Conservation (phyloP, 2,888 invertebrate species). For the Melinaea menophilus region DNA sequence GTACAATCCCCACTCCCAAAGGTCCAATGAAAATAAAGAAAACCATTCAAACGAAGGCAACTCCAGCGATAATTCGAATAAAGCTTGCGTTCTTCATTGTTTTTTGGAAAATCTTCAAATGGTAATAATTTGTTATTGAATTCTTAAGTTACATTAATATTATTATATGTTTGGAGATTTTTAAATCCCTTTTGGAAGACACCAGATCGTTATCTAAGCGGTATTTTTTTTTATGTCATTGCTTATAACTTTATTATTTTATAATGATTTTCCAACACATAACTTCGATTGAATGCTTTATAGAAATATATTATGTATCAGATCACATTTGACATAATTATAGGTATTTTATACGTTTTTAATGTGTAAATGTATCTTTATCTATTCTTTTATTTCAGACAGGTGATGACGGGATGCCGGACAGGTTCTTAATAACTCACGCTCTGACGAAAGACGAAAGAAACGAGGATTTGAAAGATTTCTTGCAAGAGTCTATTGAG, state of each 20-base stretch:
- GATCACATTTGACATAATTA: too few relatives aligned
- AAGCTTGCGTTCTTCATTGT: conserved; percentile 81
- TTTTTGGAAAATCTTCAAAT: conserved; percentile 83
- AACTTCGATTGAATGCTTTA: conserved; percentile 1
- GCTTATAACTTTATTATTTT: not conserved
- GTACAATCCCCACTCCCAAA: conserved; percentile 61
- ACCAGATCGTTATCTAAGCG: too few relatives aligned
- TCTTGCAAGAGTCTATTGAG: conserved; percentile 83
- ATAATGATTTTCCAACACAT: not conserved
- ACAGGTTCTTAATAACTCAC: conserved; percentile 80
- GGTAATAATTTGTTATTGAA: conserved; percentile 58
- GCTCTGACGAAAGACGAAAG: conserved; percentile 79
- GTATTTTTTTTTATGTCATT: not conserved
- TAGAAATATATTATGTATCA: not conserved
- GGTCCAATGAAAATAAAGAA: conserved; percentile 42
- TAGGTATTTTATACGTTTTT: too few relatives aligned
- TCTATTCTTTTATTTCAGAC: conserved; percentile 55
- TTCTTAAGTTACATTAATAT: not conserved
- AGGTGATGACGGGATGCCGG: conserved; percentile 80
- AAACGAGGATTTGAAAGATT: conserved; percentile 81
- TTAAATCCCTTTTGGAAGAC: too few relatives aligned
- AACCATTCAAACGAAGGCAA: conserved; percentile 45
- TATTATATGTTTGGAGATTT: too few relatives aligned
- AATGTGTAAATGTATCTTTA: too few relatives aligned
- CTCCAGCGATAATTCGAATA: conserved; percentile 47